Base-by-base conservation (phyloP, 2,888 invertebrate species). In the Oligia fasciuncula region DNA sequence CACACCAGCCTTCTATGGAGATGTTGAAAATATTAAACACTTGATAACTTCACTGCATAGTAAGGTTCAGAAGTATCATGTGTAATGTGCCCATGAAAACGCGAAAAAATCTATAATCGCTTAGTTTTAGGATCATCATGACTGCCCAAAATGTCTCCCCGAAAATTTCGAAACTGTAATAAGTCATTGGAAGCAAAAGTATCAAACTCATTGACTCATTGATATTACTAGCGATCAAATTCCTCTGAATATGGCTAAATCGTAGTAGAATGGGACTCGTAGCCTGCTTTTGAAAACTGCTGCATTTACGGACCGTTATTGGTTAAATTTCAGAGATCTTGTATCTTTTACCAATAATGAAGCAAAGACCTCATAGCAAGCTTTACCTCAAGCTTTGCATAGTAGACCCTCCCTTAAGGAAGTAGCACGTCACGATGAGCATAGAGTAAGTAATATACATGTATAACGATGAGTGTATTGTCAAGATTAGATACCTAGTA, bases 11-110 rank as follows among this genome's bases (percentile, higher is more conserved):
- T 13, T 80, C 17, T 76, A 81, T 14, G 87, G 83, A 54, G 19
- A 65, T 49, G 67, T 87, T 77, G 87, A 88, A 88, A 87, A 85
- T 79, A 69, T 73, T 80, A 49, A 70, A 79, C 63, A 76, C 72
- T 74, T 80, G 79, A 79, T 74, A 76, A 72, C 40, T 17, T 2
- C 0, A 51, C 13, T 14, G 1, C 19, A 11, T 8, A 66, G 1
- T 5, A 29, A 70, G 0, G 9, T 6, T 11, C 49, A 85, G 86
- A 85, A 85, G 84, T 0, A 4, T 43, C 51, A 43, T 29, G 9
- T 46, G 8, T 17, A 0, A 67, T 3, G 6, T 17, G 29, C 14
- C 6, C n/a, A 60, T 29, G 60, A 62, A 29, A 62, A 62, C 3
- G 62, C 62, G 29, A 62, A 29, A 14, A 62, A 29, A 2, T 2